These are phyloP conservation scores for Cylindroiulus punctatus DNA, from an alignment of 2,888 invertebrate genomes.

Conservation along the genomic window DNA sequence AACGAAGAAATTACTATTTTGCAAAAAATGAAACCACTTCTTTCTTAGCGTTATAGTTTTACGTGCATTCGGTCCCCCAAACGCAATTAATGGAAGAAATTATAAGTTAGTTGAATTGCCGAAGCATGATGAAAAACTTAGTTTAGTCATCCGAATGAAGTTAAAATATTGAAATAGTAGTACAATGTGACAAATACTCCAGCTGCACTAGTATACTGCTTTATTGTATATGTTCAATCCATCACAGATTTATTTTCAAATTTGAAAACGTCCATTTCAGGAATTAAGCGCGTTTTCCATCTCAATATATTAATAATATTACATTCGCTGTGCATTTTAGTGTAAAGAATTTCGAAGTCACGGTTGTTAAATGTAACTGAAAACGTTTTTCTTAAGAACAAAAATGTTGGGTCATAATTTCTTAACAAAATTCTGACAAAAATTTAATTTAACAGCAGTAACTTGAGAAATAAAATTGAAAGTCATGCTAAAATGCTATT, in stretches of 20 bases:
- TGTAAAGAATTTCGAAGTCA: too few relatives aligned
- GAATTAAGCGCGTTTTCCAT: too few relatives aligned
- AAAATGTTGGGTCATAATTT: too few relatives aligned
- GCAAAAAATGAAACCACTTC: constrained; percentile 39
- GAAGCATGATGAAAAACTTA: not conserved
- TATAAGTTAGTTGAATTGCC: not conserved
- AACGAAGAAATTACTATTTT: constrained; percentile 47
- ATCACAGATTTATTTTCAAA: not conserved
- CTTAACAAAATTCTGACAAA: too few relatives aligned
- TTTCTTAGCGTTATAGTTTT: not conserved
- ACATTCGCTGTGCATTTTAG: too few relatives aligned
- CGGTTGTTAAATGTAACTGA: too few relatives aligned
- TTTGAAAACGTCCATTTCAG: too few relatives aligned
- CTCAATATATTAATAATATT: too few relatives aligned
- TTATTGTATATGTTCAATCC: not conserved
- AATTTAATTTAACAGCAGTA: too few relatives aligned
- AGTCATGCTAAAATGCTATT: too few relatives aligned
- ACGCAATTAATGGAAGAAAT: not conserved
- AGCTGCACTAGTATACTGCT: not conserved
- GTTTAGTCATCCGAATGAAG: not conserved
- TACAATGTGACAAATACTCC: not conserved
- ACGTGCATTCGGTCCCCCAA: not conserved
- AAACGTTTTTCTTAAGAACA: too few relatives aligned
- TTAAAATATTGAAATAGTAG: not conserved
- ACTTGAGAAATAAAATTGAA: too few relatives aligned